phyloP scores from a whole-genome alignment of 2,888 invertebrate genomes.

The Amaurobius ferox region DNA sequence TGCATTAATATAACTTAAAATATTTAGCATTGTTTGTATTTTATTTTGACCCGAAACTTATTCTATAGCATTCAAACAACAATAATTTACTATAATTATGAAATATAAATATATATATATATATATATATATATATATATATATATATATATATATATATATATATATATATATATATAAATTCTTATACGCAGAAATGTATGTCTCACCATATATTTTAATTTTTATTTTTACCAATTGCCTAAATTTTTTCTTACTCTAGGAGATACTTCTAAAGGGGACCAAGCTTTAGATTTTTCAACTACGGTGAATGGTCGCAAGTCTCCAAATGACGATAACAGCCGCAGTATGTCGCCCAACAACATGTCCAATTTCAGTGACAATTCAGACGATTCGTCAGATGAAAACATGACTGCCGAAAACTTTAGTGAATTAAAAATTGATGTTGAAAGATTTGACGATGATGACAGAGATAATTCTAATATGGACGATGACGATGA shows the following conservation, averaged over 20 bases:
- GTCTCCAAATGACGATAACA: slow-evolving; percentile 39
- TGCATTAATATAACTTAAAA: no score
- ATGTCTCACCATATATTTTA: no score
- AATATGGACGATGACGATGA: slow-evolving; percentile 46
- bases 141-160: no score
- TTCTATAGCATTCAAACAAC: no score
- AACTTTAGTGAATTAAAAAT: slow-evolving; percentile 38
- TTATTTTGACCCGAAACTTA: no score
- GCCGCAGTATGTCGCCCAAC: slow-evolving; percentile 66
- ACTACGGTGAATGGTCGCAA: slow-evolving; percentile 35
- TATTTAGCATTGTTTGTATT: no score
- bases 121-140: no score
- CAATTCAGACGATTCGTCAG: slow-evolving; percentile 56
- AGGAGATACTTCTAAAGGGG: slow-evolving; percentile 45
- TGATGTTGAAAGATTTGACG: slow-evolving; percentile 56
- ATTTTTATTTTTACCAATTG: no score
- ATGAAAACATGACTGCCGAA: slow-evolving; percentile 41
- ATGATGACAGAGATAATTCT: slow-evolving; percentile 50
- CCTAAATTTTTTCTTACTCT: neutral
- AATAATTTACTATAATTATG: no score
- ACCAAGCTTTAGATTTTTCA: slow-evolving; percentile 64
- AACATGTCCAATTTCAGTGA: slow-evolving; percentile 71
- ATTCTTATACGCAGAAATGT: no score
- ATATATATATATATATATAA: no score
- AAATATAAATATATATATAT: no score